These are phyloP conservation scores for Squalus acanthias DNA, from an alignment of 2,797 vertebrate genomes.

Conservation along the genomic window DNA sequence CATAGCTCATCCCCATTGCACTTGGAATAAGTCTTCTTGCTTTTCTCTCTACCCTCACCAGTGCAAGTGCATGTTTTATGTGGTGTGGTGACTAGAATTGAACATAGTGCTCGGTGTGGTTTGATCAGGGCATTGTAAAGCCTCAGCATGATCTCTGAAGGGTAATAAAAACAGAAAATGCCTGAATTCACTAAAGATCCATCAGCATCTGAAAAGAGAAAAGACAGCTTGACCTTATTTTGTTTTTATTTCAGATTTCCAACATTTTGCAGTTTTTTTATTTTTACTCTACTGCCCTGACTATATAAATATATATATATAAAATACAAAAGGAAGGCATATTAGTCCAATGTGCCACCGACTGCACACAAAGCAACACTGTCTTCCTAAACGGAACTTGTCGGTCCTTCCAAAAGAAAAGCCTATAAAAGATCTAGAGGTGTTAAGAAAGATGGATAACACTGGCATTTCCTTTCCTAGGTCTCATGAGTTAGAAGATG, in stretches of 20 bases:
- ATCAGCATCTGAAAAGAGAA: background rate
- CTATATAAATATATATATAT: background rate
- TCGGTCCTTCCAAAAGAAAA: background rate
- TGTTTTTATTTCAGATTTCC: background rate
- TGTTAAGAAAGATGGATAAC: background rate
- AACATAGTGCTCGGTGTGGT: background rate
- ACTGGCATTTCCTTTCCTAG: background rate
- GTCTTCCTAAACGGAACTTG: background rate
- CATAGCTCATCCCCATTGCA: background rate
- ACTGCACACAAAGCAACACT: background rate
- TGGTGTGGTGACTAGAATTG: background rate
- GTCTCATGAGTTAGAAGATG: background rate
- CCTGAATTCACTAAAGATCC: background rate
- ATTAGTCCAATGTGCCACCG: background rate
- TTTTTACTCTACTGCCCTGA: background rate
- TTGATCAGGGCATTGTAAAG: background rate
- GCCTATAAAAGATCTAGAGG: background rate
- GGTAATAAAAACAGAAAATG: background rate
- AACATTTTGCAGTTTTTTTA: background rate
- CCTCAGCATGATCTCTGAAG: background rate
- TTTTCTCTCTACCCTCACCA: background rate
- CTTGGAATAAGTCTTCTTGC: background rate
- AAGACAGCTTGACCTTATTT: background rate
- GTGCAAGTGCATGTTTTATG: background rate
- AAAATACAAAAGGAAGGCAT: background rate